Base-by-base conservation (phyloP, 2,888 invertebrate genomes). In the Tetramorium bicarinatum region DNA sequence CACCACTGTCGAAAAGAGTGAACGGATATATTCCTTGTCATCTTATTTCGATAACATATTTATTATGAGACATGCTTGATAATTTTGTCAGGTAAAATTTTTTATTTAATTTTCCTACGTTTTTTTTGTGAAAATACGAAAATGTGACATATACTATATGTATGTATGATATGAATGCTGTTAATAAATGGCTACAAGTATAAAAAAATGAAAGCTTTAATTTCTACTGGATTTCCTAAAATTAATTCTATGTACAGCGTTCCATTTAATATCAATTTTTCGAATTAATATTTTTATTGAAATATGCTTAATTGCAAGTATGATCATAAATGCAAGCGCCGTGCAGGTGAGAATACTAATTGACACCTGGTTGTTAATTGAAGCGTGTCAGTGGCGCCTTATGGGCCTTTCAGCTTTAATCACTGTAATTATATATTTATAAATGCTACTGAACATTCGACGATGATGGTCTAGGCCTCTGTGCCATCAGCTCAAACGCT, bases 291-390 rank as follows among this genome's bases (percentile, higher is more conserved):
- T 18, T 29, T 21, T 29, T 13, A 6, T 29, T 7, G 9, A 34
- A 62, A 15, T 34, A 49, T 25, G 18, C 13, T 44, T 61, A 44
- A 75, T 76, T 64, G 81, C 18, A 29, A 54, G 7, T 44, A 47
- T 9, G 62, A 9, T 25, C 54, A 25, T 41, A 25, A 34, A 29
- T 74, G 38, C 41, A 47, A 82, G 21, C 62, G 49, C 34, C 21
- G 34, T 13, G 59, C 49, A 66, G 44, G 61, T 82, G 61, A 71
- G 74, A 88, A 86, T 87, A 85, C 85, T 84, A 86, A 87, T 89
- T 83, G 85, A 86, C 87, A 85, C 77, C 83, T 87, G 82, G 69
- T 49, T 64, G 86, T 89, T 89, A 89, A 89, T 89, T 89, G 85
- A 86, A 87, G 77, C 79, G 80, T 69, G 79, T 82, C 83, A 52